A percentile compares a stretch with the other conserved stretches of the same genome.
Evolutionary conservation across 2,888 invertebrate species (phyloP).

Genomic region (Priocnemis perturbator): DNA sequence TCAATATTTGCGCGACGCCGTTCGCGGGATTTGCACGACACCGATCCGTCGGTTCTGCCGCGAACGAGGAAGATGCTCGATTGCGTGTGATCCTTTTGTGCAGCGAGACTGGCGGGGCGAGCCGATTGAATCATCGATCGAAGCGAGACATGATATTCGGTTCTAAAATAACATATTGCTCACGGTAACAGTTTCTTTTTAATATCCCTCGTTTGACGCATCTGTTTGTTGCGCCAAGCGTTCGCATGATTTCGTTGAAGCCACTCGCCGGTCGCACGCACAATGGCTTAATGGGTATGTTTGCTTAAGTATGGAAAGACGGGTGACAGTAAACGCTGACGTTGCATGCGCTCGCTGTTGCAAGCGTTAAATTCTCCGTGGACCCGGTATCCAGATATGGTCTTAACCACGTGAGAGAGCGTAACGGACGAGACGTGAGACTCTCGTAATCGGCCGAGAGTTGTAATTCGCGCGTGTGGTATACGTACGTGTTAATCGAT

Average conservation of each 20-base stretch:
- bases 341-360: slow-evolving; percentile 57
- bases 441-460: slow-evolving; percentile 27
- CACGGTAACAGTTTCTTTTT: no score
- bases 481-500: no score
- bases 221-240: no score
- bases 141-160: no score
- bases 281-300: slow-evolving; percentile 48
- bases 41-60: neutral
- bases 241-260: neutral
- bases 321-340: slow-evolving; percentile 40
- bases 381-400: slow-evolving; percentile 63
- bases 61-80: neutral
- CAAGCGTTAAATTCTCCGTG: slow-evolving; percentile 70
- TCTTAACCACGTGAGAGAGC: slow-evolving; percentile 42
- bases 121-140: no score
- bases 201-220: no score
- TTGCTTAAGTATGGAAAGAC: slow-evolving; percentile 59
- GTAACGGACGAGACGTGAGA: slow-evolving; percentile 9
- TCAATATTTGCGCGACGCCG: neutral
- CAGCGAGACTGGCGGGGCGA: no score
- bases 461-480: slow-evolving; percentile 1
- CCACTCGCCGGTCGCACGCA: slow-evolving; percentile 34
- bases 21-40: neutral
- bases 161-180: no score
- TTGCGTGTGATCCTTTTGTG: no score